Percentiles rank a stretch among this genome's conserved stretches.
Conservation (phyloP, 2,888 invertebrate genomes). For the Agrotis puta region DNA sequence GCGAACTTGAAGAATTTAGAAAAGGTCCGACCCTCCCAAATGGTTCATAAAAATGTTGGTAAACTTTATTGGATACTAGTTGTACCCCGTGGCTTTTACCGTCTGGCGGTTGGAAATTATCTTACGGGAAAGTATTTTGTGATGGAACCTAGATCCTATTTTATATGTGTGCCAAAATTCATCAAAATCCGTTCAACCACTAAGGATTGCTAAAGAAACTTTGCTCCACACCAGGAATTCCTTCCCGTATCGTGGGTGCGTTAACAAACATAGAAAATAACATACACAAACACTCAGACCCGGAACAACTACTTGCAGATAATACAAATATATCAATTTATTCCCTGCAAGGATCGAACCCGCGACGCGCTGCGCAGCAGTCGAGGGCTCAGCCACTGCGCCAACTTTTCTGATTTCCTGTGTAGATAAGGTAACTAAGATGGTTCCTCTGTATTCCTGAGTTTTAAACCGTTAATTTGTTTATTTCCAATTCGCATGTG, state of each 20-base stretch:
- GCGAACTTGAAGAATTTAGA: constrained; percentile 82
- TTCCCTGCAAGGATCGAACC: too few species aligned
- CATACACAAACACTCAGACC: too few species aligned
- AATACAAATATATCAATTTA: too few species aligned
- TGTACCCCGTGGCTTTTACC: too few species aligned
- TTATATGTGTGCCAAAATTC: not conserved
- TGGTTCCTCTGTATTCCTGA: constrained; percentile 63
- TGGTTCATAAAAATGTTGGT: constrained; percentile 83
- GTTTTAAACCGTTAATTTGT: constrained; percentile 44
- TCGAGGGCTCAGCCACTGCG: too few species aligned
- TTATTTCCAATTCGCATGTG: constrained; percentile 40
- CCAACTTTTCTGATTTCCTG: not conserved
- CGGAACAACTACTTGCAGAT: too few species aligned
- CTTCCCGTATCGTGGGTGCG: too few species aligned
- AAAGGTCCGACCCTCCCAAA: constrained; percentile 78
- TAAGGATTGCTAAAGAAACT: not conserved
- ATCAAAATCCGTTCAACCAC: not conserved
- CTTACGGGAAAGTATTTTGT: not conserved
- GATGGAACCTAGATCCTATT: not conserved
- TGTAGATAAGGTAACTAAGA: constrained; percentile 72
- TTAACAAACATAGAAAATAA: too few species aligned
- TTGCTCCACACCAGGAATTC: too few species aligned
- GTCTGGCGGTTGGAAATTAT: not conserved
- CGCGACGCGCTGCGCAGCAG: too few species aligned
- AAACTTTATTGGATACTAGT: constrained; percentile 79